These are phyloP conservation scores for Uloborus diversus DNA, from an alignment of 1,140 invertebrate species.

Conservation along the genomic window DNA sequence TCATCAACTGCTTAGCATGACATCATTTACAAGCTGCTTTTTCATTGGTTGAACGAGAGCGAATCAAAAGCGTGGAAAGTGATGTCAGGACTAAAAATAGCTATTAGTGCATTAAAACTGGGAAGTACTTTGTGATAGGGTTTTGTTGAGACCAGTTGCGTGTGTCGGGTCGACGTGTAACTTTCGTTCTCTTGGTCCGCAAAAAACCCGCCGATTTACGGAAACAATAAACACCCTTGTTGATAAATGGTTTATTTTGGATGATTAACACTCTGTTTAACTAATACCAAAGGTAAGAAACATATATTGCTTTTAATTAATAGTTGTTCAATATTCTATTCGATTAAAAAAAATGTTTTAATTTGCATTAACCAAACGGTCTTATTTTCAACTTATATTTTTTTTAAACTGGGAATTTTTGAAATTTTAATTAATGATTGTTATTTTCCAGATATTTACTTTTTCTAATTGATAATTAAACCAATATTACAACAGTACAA, in stretches of 20 bases:
- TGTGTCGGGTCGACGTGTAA: background rate
- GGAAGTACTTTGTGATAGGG: background rate
- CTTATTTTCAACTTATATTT: too few relatives aligned
- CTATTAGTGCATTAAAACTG: slow-evolving; percentile 14
- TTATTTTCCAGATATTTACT: too few relatives aligned
- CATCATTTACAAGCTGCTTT: slow-evolving; percentile 24
- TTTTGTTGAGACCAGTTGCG: slow-evolving; percentile 14
- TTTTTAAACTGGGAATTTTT: too few relatives aligned
- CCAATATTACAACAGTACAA: too few relatives aligned
- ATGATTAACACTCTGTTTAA: background rate
- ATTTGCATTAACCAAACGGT: too few relatives aligned
- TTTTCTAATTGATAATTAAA: too few relatives aligned
- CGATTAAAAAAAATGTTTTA: too few relatives aligned
- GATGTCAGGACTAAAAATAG: slow-evolving; percentile 54
- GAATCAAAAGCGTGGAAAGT: too few relatives aligned
- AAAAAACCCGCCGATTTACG: background rate
- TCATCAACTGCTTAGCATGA: too few relatives aligned
- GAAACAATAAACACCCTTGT: background rate
- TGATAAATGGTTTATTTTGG: background rate
- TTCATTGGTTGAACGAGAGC: slow-evolving; percentile 17
- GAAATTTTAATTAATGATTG: too few relatives aligned
- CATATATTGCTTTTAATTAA: background rate
- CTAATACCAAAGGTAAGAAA: background rate
- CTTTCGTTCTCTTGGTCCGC: too few relatives aligned
- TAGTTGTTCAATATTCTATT: background rate